Conservation (phyloP, 2,888 invertebrate genomes). For the Ceratothoa steindachneri region DNA sequence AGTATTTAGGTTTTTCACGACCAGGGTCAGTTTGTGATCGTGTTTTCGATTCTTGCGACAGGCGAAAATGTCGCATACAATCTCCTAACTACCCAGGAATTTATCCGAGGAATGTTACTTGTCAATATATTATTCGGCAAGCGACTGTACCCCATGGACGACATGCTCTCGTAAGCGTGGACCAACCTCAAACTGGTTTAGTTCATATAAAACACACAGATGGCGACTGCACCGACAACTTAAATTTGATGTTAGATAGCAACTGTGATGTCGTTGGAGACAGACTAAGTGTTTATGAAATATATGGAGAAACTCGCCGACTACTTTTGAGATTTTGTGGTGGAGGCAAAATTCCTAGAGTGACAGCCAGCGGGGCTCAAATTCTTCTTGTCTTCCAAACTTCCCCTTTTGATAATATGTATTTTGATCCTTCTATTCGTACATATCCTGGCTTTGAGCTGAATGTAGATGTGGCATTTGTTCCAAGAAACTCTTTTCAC, state of each 20-base stretch:
- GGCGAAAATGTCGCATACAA: slow-evolving; percentile 67
- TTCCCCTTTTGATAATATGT: slow-evolving; percentile 72
- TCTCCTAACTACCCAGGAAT: slow-evolving; percentile 87
- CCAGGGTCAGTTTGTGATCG: slow-evolving; percentile 75
- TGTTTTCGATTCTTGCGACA: slow-evolving; percentile 68
- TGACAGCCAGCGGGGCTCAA: slow-evolving; percentile 70
- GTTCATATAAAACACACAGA: slow-evolving; percentile 49
- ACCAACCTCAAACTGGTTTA: slow-evolving; percentile 57
- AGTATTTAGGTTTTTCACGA: slow-evolving; percentile 71
- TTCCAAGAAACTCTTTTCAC: slow-evolving; percentile 40
- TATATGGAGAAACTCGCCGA: slow-evolving; percentile 59
- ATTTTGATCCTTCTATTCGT: slow-evolving; percentile 51
- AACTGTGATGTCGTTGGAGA: slow-evolving; percentile 58
- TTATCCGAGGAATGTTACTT: slow-evolving; percentile 71
- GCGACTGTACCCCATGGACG: slow-evolving; percentile 61
- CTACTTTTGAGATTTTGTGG: slow-evolving; percentile 73
- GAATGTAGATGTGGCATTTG: slow-evolving; percentile 65
- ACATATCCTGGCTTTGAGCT: slow-evolving; percentile 68
- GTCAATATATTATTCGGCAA: slow-evolving; percentile 33
- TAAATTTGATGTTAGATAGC: slow-evolving; percentile 64
- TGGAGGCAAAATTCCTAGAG: slow-evolving; percentile 70
- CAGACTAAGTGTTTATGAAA: slow-evolving; percentile 75
- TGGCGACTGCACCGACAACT: slow-evolving; percentile 16
- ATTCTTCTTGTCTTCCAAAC: slow-evolving; percentile 76
- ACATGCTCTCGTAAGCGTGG: slow-evolving; percentile 69